These are phyloP conservation scores for Microplitis manilae DNA, from an alignment of 2,888 invertebrate genomes.

Conservation along the genomic window DNA sequence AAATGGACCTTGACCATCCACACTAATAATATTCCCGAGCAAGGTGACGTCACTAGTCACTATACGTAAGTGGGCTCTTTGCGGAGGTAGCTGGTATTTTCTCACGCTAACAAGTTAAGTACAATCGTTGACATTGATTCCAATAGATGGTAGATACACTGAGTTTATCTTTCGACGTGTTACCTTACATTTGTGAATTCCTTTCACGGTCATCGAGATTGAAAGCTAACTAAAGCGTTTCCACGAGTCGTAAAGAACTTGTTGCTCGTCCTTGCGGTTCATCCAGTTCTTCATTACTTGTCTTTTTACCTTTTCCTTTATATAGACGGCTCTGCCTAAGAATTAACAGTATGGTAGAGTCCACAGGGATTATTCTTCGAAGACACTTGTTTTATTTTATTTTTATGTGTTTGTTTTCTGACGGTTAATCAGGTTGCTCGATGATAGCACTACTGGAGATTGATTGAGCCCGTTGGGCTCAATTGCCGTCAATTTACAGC, in stretches of 20 bases:
- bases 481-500: slow-evolving; percentile 67
- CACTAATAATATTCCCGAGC: no score
- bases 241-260: slow-evolving; percentile 16
- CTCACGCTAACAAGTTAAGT: background rate
- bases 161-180: background rate
- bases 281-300: background rate
- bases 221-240: slow-evolving; percentile 10
- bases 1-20: no score
- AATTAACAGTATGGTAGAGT: no score
- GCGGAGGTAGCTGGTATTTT: background rate
- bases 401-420: no score
- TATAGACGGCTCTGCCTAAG: no score
- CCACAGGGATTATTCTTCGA: background rate
- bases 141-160: slow-evolving; percentile 1
- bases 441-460: no score
- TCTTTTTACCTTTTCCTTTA: background rate
- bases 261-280: slow-evolving; percentile 14
- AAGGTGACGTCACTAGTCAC: background rate
- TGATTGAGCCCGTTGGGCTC: slow-evolving; percentile 26
- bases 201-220: slow-evolving; percentile 30
- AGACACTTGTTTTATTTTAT: no score
- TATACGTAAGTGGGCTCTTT: background rate
- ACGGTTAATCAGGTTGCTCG: no score
- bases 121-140: slow-evolving; percentile 8
- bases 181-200: slow-evolving; percentile 3